Evolutionary conservation across 2,113 vertebrate species (phyloP), one percentile per base, ranked within the genome.

Genomic region (Corythaeola cristata): DNA sequence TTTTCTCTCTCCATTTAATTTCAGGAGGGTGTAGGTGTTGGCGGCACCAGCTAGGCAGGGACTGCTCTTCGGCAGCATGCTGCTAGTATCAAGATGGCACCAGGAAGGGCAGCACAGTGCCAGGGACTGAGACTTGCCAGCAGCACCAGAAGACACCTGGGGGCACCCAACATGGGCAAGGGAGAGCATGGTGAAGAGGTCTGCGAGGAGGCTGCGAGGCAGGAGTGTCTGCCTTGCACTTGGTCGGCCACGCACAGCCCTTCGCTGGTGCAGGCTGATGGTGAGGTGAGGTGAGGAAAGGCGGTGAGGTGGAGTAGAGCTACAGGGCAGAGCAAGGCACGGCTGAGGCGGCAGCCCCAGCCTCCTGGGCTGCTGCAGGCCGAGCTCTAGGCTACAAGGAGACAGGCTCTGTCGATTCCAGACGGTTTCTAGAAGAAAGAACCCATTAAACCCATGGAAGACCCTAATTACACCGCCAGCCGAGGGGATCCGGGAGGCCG

Each of bases 381-480:
- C 39, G 33, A 39, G 80, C 35, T 8, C 37, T 16, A 9, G 15
- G 13, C 30, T 37, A 47, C 5, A 15, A 35, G 17, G 8, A 68
- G 53, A 56, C 27, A 19, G 37, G 12, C 2, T 81, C 28, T 47
- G 19, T 20, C 44, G 69, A 2, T 22, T 58, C 37, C 30, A 13
- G 24, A 18, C 22, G 15, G 19, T 56, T 68, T 60, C 58, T 23
- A 35, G 6, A 23, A 7, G 16, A 32, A 88, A 50, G 2, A 35
- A 10, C 3, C 11, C 7, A 21, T 28, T 20, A 64, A 39, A 72
- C 9, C 6, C 18, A 16, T 4, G 9, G 22, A 22, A 37, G 2
- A 5, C 6, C 13, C 4, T 1, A 7, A 8, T 3, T 8, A 6
- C 15, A 1, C 28, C 0, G 4, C 59, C 0, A 3, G 5, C 16